Conservation (phyloP, 2,888 invertebrate species). For the Xylophagus ater region DNA sequence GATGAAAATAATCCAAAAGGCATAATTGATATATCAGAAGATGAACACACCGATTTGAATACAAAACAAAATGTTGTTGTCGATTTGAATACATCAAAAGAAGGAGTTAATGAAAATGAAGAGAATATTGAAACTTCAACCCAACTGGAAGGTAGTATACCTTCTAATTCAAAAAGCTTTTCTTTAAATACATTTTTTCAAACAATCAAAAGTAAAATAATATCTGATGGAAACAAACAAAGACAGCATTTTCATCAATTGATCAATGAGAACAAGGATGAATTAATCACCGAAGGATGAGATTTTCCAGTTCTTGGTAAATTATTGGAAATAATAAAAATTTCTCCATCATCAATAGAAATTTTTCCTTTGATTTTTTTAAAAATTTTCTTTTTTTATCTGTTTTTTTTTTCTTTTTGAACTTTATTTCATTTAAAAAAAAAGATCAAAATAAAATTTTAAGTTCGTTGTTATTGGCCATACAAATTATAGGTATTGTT, state of each 20-base stretch:
- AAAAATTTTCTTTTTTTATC: no score
- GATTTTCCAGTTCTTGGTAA: no score
- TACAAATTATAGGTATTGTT: no score
- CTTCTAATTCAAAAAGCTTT: not conserved
- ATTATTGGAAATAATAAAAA: no score
- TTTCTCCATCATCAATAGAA: no score
- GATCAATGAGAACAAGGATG: not conserved
- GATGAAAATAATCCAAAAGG: not conserved
- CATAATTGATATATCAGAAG: not conserved
- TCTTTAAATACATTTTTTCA: conserved; percentile 10
- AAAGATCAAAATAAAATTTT: no score
- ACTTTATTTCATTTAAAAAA: no score
- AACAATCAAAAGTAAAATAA: conserved; percentile 5
- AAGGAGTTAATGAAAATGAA: not conserved
- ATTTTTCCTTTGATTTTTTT: no score
- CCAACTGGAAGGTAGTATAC: not conserved
- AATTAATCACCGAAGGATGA: not conserved
- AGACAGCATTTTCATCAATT: no score
- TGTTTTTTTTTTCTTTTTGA: no score
- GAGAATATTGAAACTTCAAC: not conserved
- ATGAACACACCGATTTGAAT: not conserved
- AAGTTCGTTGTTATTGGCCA: no score
- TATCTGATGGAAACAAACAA: no score
- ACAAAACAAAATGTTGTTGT: not conserved
- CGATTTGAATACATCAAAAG: not conserved